Evolutionary conservation across 2,113 vertebrate species (phyloP).

Genomic region (Saguinus midas): DNA sequence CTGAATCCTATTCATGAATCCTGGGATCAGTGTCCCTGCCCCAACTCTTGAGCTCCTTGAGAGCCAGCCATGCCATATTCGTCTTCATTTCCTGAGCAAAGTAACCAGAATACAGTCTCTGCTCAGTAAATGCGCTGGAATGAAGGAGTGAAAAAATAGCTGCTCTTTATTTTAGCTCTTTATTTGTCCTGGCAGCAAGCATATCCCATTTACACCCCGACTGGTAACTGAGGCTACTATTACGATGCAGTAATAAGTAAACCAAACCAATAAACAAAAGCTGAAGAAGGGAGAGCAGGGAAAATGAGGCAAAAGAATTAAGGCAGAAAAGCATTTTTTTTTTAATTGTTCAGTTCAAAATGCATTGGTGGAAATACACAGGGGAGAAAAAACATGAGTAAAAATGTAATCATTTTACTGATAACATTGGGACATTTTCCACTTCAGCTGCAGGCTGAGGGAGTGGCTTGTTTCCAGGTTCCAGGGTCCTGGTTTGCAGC

Average conservation of each 20-base stretch:
- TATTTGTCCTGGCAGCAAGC: background rate
- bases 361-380: background rate
- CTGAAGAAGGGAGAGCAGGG: background rate
- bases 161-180: background rate
- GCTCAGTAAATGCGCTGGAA: background rate
- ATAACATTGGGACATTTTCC: background rate
- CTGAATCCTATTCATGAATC: background rate
- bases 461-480: background rate
- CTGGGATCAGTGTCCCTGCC: background rate
- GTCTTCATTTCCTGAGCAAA: background rate
- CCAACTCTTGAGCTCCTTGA: background rate
- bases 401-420: background rate
- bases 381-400: constrained; percentile 3
- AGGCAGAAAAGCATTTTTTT: constrained; percentile 1
- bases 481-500: background rate
- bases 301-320: background rate
- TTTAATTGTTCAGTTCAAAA: background rate
- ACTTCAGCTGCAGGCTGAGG: background rate
- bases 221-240: background rate
- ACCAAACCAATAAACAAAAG: background rate
- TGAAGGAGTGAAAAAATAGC: background rate
- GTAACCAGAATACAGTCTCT: background rate
- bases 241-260: background rate
- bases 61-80: fast-evolving
- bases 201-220: background rate